Base-by-base conservation (phyloP, 1,140 invertebrate genomes). In the Pseudomyrmex gracilis region DNA sequence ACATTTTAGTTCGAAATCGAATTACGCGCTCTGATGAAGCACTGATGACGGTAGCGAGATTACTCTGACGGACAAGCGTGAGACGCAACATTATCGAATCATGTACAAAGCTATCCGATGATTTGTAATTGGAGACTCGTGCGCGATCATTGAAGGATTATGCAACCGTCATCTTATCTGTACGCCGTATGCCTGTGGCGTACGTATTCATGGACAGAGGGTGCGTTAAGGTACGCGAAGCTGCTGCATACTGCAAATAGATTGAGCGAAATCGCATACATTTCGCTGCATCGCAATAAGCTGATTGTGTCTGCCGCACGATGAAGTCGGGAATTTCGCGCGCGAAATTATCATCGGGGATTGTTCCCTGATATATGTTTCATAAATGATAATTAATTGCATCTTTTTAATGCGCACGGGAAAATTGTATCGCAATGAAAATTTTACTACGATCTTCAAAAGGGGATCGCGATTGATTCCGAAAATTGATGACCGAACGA, bases 181-280 rank as follows among this genome's bases (percentile, higher is more conserved):
- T 47, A n/a, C n/a, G n/a, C 51, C 17, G 57, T 22, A 60, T 67
- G 71, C 49, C 24, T n/a, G n/a, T n/a, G 60, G 71, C 89, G 87
- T 84, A 88, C 87, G 89, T 90, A 90, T 90, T 90, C 89, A 90
- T 90, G 89, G 74, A 88, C 77, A 64, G 86, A 43, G 86, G 49
- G 76, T 51, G 47, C 64, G 68, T 88, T 83, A 83, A 88, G 83
- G 77, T 87, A 57, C 71, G 61, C 58, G 17, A 24, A 22, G 20
- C 15, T 53, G 58, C 51, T 84, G 76, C 68, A 57, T 61, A 76
- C 57, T 74, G 85, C 73, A 80, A 64, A n/a, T 22, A 22, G 24
- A 55, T 53, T 34, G 34, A 73, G 45, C 43, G 73, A 68, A 86
- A 88, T 86, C 83, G 15, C 64, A 80, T 24, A 51, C 66, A 58